Evolutionary conservation across 2,888 invertebrate genomes (phyloP), one percentile per base, ranked within the genome.

Genomic region (Mellilla xanthometata): DNA sequence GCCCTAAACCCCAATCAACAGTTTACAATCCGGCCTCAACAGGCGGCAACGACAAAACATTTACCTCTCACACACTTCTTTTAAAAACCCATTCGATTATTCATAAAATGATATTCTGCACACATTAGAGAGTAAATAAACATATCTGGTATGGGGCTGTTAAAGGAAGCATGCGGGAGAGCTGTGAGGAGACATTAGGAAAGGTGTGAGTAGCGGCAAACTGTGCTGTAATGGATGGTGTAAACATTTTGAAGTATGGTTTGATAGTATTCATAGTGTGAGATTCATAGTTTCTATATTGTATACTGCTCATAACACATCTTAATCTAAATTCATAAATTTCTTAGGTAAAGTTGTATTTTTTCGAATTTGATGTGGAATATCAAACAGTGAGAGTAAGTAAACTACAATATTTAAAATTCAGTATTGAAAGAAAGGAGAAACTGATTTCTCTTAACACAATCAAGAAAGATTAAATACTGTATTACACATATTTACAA

Each of bases 91-190:
- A 77, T 81, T 79, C 75, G 67, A 76, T 69, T 70, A 72, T 75
- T 39, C 67, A 69, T n/a, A 24, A 24, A 76, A 82, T 81, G 63
- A 76, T 86, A 87, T 89, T 89, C 88, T 88, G 89, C 89, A 88
- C 89, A 89, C 89, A 86, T 86, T 78, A 72, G 74, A 72, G 67
- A 70, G 24, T 24, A 68, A 73, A 68, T 72, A 76, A 68, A 69
- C 62, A 66, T 71, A 58, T 65, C 58, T 70, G 15, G 60, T 65
- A 65, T 68, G 81, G 86, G 88, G 84, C 81, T 77, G 75, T 88
- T 87, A 88, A 89, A 89, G 88, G 87, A 88, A 89, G 88, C 89
- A 89, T 88, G 89, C 89, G 80, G 87, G 86, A 72, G 72, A 47
- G 66, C 31, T 44, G 49, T 28, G 22, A 33, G 58, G 49, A 54